These are phyloP conservation scores for Tachina lurida DNA, from an alignment of 2,888 invertebrate species.

Conservation along the genomic window DNA sequence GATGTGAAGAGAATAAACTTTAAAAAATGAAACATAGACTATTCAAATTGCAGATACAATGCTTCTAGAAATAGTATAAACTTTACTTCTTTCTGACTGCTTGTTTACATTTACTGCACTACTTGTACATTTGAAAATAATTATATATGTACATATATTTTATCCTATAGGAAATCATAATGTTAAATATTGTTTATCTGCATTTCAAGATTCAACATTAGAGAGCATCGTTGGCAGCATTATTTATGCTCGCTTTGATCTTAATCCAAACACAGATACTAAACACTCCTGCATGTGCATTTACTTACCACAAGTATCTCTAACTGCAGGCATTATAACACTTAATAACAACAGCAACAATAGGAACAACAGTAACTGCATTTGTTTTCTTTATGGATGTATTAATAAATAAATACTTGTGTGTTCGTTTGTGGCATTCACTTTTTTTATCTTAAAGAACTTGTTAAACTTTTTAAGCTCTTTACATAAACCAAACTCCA, in stretches of 20 bases:
- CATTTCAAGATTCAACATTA: conserved; percentile 30
- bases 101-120: background rate
- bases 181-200: conserved; percentile 49
- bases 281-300: background rate
- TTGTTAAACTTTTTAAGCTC: conserved; percentile 61
- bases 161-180: conserved; percentile 37
- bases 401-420: conserved; percentile 4
- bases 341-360: conserved; percentile 28
- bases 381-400: conserved; percentile 32
- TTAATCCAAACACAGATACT: conserved; percentile 50
- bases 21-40: conserved; percentile 11
- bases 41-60: conserved; percentile 11
- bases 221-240: conserved; percentile 43
- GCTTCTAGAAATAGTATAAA: background rate
- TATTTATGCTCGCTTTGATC: conserved; percentile 59
- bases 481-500: conserved; percentile 24
- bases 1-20: background rate
- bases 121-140: background rate
- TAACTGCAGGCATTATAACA: conserved; percentile 46
- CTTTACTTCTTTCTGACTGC: background rate
- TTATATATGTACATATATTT: conserved; percentile 1
- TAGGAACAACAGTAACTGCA: background rate
- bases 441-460: conserved; percentile 50
- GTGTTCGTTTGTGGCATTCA: conserved; percentile 4
- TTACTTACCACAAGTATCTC: conserved; percentile 24